A percentile compares a stretch with the other conserved stretches of the same genome.
Conservation (phyloP, 2,797 vertebrate genomes). For the Spinus olivaceus region DNA sequence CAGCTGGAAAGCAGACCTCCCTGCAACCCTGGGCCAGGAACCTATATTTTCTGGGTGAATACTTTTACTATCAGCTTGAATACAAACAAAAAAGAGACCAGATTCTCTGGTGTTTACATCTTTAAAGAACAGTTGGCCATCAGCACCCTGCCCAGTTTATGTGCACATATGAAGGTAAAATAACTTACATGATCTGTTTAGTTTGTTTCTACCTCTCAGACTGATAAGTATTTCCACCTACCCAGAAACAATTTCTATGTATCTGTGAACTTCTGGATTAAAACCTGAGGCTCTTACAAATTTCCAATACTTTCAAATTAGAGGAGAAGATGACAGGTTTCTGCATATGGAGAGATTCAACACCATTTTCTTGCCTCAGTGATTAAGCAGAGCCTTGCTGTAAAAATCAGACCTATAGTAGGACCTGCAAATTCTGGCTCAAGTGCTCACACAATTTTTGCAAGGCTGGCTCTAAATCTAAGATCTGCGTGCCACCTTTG, state of each 20-base stretch:
- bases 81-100: background rate
- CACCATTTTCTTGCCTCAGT: background rate
- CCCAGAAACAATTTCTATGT: background rate
- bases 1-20: background rate
- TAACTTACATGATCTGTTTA: background rate
- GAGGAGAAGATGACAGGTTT: background rate
- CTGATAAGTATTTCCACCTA: background rate
- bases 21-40: background rate
- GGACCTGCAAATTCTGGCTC: background rate
- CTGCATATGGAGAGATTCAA: background rate
- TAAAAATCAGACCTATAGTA: background rate
- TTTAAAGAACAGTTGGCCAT: background rate
- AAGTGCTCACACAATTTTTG: rapidly evolving
- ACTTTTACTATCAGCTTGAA: background rate
- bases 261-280: background rate
- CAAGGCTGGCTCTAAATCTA: background rate
- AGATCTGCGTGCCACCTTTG: background rate
- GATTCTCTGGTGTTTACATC: background rate
- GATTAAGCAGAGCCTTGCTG: background rate
- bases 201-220: background rate
- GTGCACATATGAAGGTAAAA: background rate
- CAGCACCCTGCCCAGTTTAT: background rate
- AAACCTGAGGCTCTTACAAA: background rate
- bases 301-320: background rate
- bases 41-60: background rate